Evolutionary conservation across 2,888 invertebrate species (phyloP).

Genomic region (Himalopsyche kuldschensis): DNA sequence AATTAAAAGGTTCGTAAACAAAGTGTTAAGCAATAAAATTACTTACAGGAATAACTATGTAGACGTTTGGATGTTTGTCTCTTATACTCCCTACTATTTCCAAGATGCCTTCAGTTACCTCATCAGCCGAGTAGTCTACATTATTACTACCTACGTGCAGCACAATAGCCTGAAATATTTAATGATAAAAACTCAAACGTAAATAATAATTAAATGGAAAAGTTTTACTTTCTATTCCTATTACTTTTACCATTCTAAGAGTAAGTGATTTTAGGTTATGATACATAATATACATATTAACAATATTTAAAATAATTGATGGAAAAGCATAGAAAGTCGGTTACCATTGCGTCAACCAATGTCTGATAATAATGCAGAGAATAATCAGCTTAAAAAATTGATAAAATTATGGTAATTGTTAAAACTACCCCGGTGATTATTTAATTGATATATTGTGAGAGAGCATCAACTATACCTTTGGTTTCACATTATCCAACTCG

Average conservation of each 20-base stretch:
- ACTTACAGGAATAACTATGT: constrained; percentile 84
- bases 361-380: background rate
- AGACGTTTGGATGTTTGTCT: constrained; percentile 76
- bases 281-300: no score
- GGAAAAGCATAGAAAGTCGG: background rate
- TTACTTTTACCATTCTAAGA: background rate
- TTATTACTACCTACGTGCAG: constrained; percentile 90
- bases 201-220: background rate
- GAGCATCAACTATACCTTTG: constrained; percentile 65
- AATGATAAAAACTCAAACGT: background rate
- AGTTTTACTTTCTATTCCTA: no score
- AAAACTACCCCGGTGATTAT: no score
- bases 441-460: background rate
- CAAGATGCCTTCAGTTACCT: constrained; percentile 79
- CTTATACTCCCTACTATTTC: constrained; percentile 75
- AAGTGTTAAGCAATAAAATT: constrained; percentile 19
- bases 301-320: background rate
- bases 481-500: constrained; percentile 84
- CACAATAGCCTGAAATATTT: constrained; percentile 71
- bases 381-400: no score
- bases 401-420: no score
- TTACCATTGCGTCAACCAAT: background rate
- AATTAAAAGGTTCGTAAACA: no score
- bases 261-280: background rate
- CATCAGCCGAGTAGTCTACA: constrained; percentile 74